Evolutionary conservation across 2,797 vertebrate genomes (phyloP).

Genomic region (Enteromius argenteus): DNA sequence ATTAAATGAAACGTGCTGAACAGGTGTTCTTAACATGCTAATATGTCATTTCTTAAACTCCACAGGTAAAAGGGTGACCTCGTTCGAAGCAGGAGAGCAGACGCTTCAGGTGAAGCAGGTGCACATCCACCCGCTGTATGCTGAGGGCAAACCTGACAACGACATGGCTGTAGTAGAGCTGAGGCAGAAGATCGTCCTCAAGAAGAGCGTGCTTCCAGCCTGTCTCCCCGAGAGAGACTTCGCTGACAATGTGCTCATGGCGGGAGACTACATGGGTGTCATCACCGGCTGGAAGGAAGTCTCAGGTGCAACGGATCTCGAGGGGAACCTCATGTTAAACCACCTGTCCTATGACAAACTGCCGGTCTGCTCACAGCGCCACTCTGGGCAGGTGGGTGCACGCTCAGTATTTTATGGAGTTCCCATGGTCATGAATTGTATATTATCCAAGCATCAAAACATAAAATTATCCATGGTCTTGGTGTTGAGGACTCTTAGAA

Average conservation of each 20-base stretch:
- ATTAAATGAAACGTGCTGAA: neutral
- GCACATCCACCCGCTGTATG: constrained; percentile 72
- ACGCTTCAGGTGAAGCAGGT: constrained; percentile 56
- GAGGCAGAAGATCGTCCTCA: constrained; percentile 65
- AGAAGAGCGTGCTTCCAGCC: constrained; percentile 58
- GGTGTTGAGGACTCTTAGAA: neutral
- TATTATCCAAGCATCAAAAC: neutral
- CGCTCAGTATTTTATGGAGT: neutral
- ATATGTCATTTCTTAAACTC: constrained; percentile 1
- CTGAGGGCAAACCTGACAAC: constrained; percentile 67
- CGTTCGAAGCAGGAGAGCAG: constrained; percentile 61
- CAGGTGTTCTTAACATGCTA: neutral
- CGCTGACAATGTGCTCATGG: constrained; percentile 74
- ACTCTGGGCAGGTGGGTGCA: constrained; percentile 62
- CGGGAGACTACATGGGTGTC: constrained; percentile 58
- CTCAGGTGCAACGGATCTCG: constrained; percentile 27
- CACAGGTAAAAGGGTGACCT: constrained; percentile 71
- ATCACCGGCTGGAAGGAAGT: constrained; percentile 76
- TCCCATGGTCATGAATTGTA: neutral
- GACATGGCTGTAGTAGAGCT: constrained; percentile 80
- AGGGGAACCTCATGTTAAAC: constrained; percentile 71
- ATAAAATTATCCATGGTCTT: neutral
- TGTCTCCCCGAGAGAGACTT: constrained; percentile 82
- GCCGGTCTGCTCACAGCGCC: constrained; percentile 66
- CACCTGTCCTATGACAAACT: constrained; percentile 71